Percentiles rank a stretch among this genome's conserved stretches.
Evolutionary conservation across 1,140 invertebrate genomes (phyloP).

Genomic region (Chrysoperla carnea): DNA sequence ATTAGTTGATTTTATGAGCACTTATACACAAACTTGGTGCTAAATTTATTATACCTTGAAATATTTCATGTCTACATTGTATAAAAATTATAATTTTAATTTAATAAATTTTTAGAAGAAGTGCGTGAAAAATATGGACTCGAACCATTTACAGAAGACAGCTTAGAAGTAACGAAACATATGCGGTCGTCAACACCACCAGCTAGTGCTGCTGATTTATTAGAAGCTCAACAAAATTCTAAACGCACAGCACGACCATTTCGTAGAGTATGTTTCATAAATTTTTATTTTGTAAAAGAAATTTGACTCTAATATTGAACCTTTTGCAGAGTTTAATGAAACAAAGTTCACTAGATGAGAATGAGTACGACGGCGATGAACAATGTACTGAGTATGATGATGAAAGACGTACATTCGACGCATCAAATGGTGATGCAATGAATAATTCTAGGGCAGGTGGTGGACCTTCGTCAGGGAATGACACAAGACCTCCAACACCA

Average conservation of each 20-base stretch:
- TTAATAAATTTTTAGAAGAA: slow-evolving; percentile 19
- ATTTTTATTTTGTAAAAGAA: not conserved
- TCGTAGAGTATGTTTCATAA: slow-evolving; percentile 27
- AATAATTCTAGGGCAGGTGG: not conserved
- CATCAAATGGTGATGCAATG: slow-evolving; percentile 8
- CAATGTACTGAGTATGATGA: slow-evolving; percentile 24
- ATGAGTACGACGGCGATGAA: slow-evolving; percentile 32
- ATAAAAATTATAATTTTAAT: no score
- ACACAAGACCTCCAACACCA: slow-evolving; percentile 27
- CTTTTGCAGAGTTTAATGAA: slow-evolving; percentile 58
- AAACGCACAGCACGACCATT: slow-evolving; percentile 45
- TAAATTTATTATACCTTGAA: no score
- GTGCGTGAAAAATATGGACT: slow-evolving; percentile 56
- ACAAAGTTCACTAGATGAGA: slow-evolving; percentile 85
- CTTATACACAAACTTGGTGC: no score
- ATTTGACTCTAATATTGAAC: not conserved
- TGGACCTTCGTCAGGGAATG: slow-evolving; percentile 1
- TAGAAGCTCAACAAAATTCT: slow-evolving; percentile 68
- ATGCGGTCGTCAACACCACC: slow-evolving; percentile 94
- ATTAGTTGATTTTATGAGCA: no score
- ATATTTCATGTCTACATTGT: no score
- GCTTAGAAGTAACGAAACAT: slow-evolving; percentile 74
- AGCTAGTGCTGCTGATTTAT: slow-evolving; percentile 75
- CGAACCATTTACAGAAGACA: slow-evolving; percentile 70
- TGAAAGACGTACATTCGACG: slow-evolving; percentile 25